These are phyloP conservation scores for Onychostoma macrolepis DNA, from an alignment of 2,113 vertebrate genomes.

Conservation along the genomic window DNA sequence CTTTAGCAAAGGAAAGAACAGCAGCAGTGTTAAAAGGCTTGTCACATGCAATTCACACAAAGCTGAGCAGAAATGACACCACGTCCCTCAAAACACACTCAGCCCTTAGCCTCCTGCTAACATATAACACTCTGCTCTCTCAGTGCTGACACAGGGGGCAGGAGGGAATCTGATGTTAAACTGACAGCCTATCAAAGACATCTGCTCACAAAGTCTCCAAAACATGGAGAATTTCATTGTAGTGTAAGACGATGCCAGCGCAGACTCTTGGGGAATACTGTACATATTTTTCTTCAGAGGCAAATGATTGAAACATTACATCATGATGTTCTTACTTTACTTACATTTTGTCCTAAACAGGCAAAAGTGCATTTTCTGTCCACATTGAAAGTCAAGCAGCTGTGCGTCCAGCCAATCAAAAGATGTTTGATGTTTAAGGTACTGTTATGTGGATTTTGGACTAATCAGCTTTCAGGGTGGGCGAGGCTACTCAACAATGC, in stretches of 20 bases:
- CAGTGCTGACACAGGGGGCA: constrained; percentile 1
- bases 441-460: background rate
- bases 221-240: background rate
- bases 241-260: background rate
- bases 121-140: background rate
- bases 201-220: background rate
- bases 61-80: constrained; percentile 61
- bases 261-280: background rate
- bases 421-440: background rate
- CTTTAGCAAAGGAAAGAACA: constrained; percentile 56
- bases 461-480: background rate
- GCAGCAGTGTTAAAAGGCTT: constrained; percentile 61
- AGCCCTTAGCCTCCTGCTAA: constrained; percentile 40
- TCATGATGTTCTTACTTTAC: background rate
- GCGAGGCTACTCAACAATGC: background rate
- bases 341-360: background rate
- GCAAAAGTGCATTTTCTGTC: background rate
- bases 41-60: constrained; percentile 65
- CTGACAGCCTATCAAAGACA: constrained; percentile 21
- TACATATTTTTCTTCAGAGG: background rate
- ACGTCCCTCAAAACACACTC: constrained; percentile 53
- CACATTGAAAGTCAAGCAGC: background rate
- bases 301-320: background rate
- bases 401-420: background rate
- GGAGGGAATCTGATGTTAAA: constrained; percentile 7